Evolutionary conservation across 2,888 invertebrate genomes (phyloP), one percentile per base, ranked within the genome.

Genomic region (Osedax fenrisi): DNA sequence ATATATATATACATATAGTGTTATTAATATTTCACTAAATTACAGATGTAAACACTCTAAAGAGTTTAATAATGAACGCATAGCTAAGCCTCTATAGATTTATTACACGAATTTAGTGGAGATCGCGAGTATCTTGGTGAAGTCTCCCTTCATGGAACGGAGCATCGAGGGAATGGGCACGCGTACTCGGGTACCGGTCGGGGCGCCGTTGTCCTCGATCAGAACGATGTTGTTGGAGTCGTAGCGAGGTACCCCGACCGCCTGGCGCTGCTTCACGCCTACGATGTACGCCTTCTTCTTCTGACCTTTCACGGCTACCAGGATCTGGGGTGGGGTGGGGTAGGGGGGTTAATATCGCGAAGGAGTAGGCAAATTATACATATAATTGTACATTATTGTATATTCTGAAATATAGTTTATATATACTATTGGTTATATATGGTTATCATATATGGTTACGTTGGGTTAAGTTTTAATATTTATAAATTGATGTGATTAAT

Each of bases 171-270:
- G 98, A 77, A 99, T 90, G 0, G 98, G 98, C 1, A 92, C 94
- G 80, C 92, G 90, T 79, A 99, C 93, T 79, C 97, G 88, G 1
- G 92, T 98, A 22, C 98, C 98, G 2, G 96, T 85, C 0, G 98
- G 98, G 17, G 91, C 90, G 22, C 96, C 97, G 81, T 89, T 91
- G 81, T 97, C 94, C 81, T 97, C 95, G 62, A 99, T 90, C 0
- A 98, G 86, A 0, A 98, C 97, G 74, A 97, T 86, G 85, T 98
- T 98, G 83, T 97, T 97, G 81, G 90, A 91, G 84, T 97, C 96
- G 84, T 92, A 94, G 83, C 90, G 90, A 0, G 96, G 95, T 56
- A 92, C 88, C 84, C 90, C 90, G 0, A 89, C 85, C 75, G 88
- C 88, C 83, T 94, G 94, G 73, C 88, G 89, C 81, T 91, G 91